phyloP scores from a whole-genome alignment of 1,140 invertebrate genomes.

The Drosophila lacteicornis region DNA sequence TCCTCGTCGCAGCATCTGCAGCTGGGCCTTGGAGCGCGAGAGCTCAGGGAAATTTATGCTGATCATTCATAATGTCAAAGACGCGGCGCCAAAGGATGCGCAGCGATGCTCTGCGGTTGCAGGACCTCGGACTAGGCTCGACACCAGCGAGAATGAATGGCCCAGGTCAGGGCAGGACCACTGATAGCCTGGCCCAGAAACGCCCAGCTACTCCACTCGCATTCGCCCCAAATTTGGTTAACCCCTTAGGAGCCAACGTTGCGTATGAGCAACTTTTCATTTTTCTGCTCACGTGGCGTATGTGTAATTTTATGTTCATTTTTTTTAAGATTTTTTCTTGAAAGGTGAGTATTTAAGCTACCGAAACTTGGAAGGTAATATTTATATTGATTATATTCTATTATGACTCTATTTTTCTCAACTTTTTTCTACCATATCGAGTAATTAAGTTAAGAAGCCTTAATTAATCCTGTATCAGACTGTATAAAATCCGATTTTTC shows the following conservation, averaged over 20 bases:
- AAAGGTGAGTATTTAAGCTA: no score
- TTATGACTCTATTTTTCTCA: no score
- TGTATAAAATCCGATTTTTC: background rate
- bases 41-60: constrained; percentile 78
- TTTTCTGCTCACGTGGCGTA: constrained; percentile 13
- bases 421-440: no score
- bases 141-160: constrained; percentile 69
- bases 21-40: constrained; percentile 44
- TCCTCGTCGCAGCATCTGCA: constrained; percentile 49
- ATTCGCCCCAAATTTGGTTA: constrained; percentile 22
- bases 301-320: background rate
- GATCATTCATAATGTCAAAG: constrained; percentile 82
- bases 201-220: background rate
- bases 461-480: no score
- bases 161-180: constrained; percentile 51
- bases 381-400: background rate
- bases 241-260: constrained; percentile 16
- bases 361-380: no score
- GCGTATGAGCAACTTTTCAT: constrained; percentile 14
- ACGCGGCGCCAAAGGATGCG: constrained; percentile 52
- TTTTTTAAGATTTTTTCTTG: background rate
- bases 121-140: constrained; percentile 44
- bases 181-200: constrained; percentile 46
- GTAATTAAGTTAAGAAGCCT: no score
- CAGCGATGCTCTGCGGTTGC: constrained; percentile 6